Conservation (phyloP, 2,888 invertebrate species). For the Drosophila multiciliata region DNA sequence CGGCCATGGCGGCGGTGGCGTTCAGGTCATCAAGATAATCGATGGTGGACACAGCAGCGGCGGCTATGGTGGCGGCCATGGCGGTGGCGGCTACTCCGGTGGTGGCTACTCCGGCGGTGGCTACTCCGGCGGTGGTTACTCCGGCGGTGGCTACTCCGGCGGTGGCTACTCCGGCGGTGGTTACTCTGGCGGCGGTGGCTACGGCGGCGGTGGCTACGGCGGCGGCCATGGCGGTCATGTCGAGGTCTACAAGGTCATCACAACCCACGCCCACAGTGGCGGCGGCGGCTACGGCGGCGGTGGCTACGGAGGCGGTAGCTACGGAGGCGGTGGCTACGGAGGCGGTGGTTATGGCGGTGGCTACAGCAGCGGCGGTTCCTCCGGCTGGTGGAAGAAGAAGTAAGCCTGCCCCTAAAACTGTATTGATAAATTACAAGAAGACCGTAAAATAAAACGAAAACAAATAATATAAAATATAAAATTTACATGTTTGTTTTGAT, state of each 20-base stretch:
- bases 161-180: constrained; percentile 39
- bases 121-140: constrained; percentile 26
- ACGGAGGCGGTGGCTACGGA: constrained; percentile 25
- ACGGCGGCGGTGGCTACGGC: constrained; percentile 36
- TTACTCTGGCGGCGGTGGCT: constrained; percentile 18
- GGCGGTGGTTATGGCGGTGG: constrained; percentile 32
- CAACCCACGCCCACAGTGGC: constrained; percentile 9
- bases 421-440: constrained; percentile 9
- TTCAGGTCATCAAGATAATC: constrained; percentile 43
- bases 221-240: constrained; percentile 30
- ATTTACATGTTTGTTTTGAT: constrained; percentile 28
- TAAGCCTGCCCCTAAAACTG: constrained; percentile 32
- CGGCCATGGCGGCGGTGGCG: constrained; percentile 33
- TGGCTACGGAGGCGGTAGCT: constrained; percentile 39
- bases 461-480: constrained; percentile 12
- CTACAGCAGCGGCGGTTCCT: constrained; percentile 24
- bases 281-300: constrained; percentile 37
- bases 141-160: constrained; percentile 22
- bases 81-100: constrained; percentile 16
- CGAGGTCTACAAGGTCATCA: constrained; percentile 55
- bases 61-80: constrained; percentile 26
- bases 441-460: constrained; percentile 22
- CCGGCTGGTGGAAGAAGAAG: constrained; percentile 75
- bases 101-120: constrained; percentile 44
- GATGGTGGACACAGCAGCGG: constrained; percentile 42